Conservation (phyloP, 2,888 invertebrate species). For the Sthenelais limicola region DNA sequence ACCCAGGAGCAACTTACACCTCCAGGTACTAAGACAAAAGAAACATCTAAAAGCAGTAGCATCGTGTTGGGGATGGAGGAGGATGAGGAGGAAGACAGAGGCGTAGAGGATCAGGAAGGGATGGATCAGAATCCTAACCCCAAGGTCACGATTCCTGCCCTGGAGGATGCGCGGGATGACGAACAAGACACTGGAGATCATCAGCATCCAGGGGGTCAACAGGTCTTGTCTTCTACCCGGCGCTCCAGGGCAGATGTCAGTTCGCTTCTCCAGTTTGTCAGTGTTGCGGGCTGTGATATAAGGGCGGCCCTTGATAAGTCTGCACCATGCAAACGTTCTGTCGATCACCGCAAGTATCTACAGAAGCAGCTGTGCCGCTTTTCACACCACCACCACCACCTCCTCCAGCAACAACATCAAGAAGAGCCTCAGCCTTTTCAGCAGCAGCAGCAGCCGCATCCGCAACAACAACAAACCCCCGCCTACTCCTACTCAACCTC, state of each 20-base stretch:
- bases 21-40: too few species aligned
- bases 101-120: neutral
- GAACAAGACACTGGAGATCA: too few species aligned
- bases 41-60: neutral
- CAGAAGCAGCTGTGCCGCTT: conserved; percentile 42
- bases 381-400: neutral
- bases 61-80: neutral
- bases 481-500: neutral
- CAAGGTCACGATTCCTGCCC: neutral
- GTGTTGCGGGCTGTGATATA: conserved; percentile 30
- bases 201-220: too few species aligned
- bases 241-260: conserved; percentile 19
- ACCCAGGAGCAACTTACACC: too few species aligned
- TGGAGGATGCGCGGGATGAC: neutral
- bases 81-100: neutral
- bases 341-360: conserved; percentile 43
- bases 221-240: conserved; percentile 18
- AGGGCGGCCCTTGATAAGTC: conserved; percentile 39
- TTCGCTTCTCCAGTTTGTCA: conserved; percentile 35
- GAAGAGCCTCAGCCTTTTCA: too few species aligned
- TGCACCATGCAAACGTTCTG: conserved; percentile 41
- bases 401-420: neutral
- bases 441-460: too few species aligned
- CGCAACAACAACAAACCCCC: too few species aligned
- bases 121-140: too few species aligned